Evolutionary conservation across 2,888 invertebrate species (phyloP).

Genomic region (Drosophila suboccidentalis): DNA sequence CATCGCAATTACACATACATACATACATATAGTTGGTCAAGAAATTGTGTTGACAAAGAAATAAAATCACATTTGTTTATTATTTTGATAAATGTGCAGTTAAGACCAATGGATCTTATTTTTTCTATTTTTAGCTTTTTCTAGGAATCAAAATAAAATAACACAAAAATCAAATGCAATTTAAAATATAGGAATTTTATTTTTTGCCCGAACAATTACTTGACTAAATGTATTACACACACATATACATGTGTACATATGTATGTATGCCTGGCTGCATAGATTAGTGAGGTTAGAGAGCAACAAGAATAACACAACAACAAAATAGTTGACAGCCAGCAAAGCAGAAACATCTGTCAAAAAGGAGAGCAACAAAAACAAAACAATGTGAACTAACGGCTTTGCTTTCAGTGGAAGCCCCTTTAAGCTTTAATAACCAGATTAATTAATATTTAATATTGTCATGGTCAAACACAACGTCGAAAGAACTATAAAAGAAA

Average conservation of each 20-base stretch:
- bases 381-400: conserved; percentile 22
- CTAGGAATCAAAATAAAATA: background rate
- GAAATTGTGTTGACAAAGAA: conserved; percentile 6
- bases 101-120: background rate
- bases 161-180: background rate
- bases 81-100: background rate
- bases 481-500: conserved; percentile 58
- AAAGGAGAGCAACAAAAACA: conserved; percentile 13
- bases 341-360: conserved; percentile 40
- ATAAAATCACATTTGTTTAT: background rate
- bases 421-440: conserved; percentile 60
- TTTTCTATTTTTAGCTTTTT: background rate
- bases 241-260: background rate
- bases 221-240: background rate
- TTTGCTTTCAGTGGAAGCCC: conserved; percentile 33
- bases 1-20: conserved; percentile 17
- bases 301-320: conserved; percentile 16
- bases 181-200: background rate
- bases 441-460: conserved; percentile 80
- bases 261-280: conserved; percentile 20
- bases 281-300: conserved; percentile 68
- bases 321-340: conserved; percentile 47
- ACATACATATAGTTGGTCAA: conserved; percentile 12
- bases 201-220: background rate
- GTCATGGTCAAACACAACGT: conserved; percentile 70